Base-by-base conservation (phyloP, 2,888 invertebrate genomes). In the Eristalinus aeneus region DNA sequence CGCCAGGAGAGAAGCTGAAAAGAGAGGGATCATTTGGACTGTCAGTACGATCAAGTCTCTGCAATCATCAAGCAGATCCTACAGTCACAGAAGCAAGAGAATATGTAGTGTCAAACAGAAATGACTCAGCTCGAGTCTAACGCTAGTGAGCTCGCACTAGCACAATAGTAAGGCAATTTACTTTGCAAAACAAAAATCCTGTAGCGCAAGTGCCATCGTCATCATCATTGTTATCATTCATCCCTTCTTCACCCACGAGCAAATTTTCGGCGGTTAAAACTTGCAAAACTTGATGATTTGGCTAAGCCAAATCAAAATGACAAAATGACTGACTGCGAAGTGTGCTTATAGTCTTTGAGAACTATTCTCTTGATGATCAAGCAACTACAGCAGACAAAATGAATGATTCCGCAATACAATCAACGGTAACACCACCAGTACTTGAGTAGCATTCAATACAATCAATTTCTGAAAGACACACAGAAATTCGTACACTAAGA, bases 331-430 rank as follows among this genome's bases (percentile, higher is more conserved):
- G n/a, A n/a, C n/a, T n/a, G n/a, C 32, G 63, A 63, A 63, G 36
- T 63, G 36, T 63, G 5, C 31, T n/a, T 11, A 63, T 36, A n/a
- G 63, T 65, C n/a, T n/a, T n/a, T n/a, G n/a, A n/a, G n/a, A n/a
- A n/a, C n/a, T n/a, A n/a, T n/a, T n/a, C n/a, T n/a, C n/a, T n/a
- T n/a, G n/a, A n/a, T n/a, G n/a, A n/a, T n/a, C 23, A 46, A 8
- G 46, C 65, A 6, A 65, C 16, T 8, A 27, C 46, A 65, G 46
- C 65, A 65, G 65, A 65, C 27, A 65, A 65, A 27, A 65, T 65
- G 46, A 46, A 27, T 65, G 65, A 64, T 39, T 12, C 34, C 3
- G 12, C 22, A 16, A 20, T n/a, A n/a, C n/a, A n/a, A n/a, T n/a
- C n/a, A n/a, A n/a, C n/a, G n/a, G n/a, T n/a, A n/a, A n/a, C n/a